Evolutionary conservation across 1,140 invertebrate species (phyloP).

Genomic region (Limonius californicus): DNA sequence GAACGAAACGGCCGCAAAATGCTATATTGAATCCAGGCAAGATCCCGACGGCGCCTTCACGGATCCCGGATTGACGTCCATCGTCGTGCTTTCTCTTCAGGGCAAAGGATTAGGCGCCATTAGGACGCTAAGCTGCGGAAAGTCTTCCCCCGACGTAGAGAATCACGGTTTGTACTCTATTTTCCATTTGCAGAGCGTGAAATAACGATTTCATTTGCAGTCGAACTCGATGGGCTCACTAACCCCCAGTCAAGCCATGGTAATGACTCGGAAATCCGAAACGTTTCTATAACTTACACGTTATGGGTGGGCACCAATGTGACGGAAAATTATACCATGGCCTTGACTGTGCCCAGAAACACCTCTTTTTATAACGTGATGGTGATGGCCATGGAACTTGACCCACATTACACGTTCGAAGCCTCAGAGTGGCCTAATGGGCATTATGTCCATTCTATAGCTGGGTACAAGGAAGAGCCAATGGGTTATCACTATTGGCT

Average conservation of each 20-base stretch:
- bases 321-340: constrained; percentile 68
- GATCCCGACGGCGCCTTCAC: constrained; percentile 72
- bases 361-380: constrained; percentile 82
- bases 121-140: constrained; percentile 63
- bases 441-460: constrained; percentile 83
- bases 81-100: constrained; percentile 66
- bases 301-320: constrained; percentile 82
- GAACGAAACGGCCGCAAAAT: constrained; percentile 70
- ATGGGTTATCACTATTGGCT: constrained; percentile 87
- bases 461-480: constrained; percentile 80
- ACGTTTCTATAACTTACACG: constrained; percentile 76
- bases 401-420: constrained; percentile 54
- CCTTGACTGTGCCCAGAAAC: constrained; percentile 65
- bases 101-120: constrained; percentile 62
- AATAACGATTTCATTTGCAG: constrained; percentile 30
- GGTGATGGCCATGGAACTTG: constrained; percentile 75
- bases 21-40: constrained; percentile 70
- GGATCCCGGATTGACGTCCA: constrained; percentile 67
- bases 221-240: constrained; percentile 43
- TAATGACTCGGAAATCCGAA: constrained; percentile 61
- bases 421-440: constrained; percentile 86
- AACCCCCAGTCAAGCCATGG: constrained; percentile 39
- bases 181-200: not conserved
- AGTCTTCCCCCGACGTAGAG: constrained; percentile 46
- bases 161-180: constrained; percentile 39